Conservation (phyloP, 2,113 vertebrate species). For the Rhinolophus sinicus region DNA sequence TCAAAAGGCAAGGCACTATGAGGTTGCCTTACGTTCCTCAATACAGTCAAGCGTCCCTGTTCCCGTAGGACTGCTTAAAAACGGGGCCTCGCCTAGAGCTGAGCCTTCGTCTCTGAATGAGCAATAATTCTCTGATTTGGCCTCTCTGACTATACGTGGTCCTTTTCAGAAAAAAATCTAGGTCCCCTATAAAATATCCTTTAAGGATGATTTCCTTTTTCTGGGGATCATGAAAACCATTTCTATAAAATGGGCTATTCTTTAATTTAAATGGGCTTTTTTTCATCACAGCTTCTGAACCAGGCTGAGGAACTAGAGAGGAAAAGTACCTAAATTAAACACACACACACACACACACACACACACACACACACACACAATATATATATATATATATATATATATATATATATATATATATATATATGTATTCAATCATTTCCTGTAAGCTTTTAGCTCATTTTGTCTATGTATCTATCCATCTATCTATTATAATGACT, state of each 20-base stretch:
- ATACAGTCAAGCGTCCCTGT: not conserved
- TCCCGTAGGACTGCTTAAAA: not conserved
- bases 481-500: not conserved
- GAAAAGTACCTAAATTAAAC: not conserved
- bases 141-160: not conserved
- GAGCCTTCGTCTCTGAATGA: not conserved
- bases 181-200: not conserved
- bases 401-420: not conserved
- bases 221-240: not conserved
- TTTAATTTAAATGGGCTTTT: not conserved
- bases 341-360: not conserved
- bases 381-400: not conserved
- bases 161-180: slow-evolving; percentile 27
- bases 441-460: not conserved
- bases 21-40: not conserved
- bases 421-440: not conserved
- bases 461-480: not conserved
- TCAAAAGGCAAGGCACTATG: not conserved
- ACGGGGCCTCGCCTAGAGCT: not conserved
- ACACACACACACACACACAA: too few species aligned
- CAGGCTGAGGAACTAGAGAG: not conserved
- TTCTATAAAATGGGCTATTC: not conserved
- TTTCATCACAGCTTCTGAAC: slow-evolving; percentile 32
- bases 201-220: not conserved
- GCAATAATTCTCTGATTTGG: not conserved